Conservation (phyloP, 2,113 vertebrate genomes). For the Setophaga coronata region DNA sequence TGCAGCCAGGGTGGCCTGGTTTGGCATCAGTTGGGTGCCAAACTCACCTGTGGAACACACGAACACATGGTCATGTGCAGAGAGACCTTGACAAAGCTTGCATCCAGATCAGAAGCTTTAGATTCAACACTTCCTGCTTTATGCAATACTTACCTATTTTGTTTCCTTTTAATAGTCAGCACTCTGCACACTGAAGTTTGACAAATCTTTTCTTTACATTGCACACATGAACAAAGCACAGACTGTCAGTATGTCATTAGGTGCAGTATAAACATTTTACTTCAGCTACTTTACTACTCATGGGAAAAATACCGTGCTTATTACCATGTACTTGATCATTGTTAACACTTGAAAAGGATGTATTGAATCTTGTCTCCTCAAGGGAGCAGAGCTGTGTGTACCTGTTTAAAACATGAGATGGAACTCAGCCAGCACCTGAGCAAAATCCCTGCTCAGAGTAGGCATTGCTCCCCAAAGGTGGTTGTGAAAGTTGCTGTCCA, state of each 20-base stretch:
- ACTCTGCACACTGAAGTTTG: background rate
- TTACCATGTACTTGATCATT: background rate
- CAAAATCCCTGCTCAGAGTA: background rate
- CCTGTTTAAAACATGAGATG: background rate
- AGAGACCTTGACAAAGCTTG: background rate
- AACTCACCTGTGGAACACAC: background rate
- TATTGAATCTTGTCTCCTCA: background rate
- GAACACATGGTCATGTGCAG: accelerated
- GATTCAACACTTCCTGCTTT: background rate
- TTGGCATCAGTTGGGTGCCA: background rate
- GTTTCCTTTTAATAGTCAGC: background rate
- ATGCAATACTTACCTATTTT: background rate
- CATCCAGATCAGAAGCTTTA: background rate
- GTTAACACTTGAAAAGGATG: background rate
- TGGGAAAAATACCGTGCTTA: background rate
- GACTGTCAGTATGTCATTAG: background rate
- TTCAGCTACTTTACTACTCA: background rate
- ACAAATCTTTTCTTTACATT: background rate
- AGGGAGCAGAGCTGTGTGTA: background rate
- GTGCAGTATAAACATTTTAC: background rate
- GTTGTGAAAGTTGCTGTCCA: background rate
- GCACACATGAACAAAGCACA: background rate
- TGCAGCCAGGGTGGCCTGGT: background rate
- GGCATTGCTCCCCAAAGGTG: background rate
- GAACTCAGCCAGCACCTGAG: background rate